Evolutionary conservation across 2,113 vertebrate genomes (phyloP).

Genomic region (Cromileptes altivelis): DNA sequence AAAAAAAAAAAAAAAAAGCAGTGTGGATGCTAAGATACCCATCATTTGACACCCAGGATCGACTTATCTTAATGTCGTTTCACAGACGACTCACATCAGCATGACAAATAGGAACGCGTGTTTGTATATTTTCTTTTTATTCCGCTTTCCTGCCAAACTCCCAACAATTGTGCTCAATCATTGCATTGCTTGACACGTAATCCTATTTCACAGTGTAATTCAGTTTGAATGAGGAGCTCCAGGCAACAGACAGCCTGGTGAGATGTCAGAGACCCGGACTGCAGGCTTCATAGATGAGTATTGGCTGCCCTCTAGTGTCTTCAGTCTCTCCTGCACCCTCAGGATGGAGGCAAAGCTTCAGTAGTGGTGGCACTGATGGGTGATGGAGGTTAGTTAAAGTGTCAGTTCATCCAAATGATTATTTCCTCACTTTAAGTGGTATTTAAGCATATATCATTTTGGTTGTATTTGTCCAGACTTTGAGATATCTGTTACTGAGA

Average conservation of each 20-base stretch:
- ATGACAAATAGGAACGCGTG: constrained; percentile 65
- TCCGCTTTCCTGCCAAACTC: constrained; percentile 67
- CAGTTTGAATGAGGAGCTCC: constrained; percentile 75
- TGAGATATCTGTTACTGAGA: neutral
- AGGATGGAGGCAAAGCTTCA: neutral
- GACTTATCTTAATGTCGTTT: constrained; percentile 70
- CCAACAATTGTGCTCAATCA: constrained; percentile 79
- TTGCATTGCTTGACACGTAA: constrained; percentile 81
- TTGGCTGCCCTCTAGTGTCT: constrained; percentile 75
- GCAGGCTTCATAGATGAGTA: constrained; percentile 13
- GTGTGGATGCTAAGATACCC: constrained; percentile 66
- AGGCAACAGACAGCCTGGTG: constrained; percentile 60
- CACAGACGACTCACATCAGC: constrained; percentile 58
- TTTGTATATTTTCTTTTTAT: constrained; percentile 65
- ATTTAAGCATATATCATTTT: neutral
- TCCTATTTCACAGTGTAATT: constrained; percentile 82
- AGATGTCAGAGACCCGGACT: constrained; percentile 22
- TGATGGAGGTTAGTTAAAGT: neutral
- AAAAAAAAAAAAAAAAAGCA: constrained; percentile 31
- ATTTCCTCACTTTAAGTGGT: too few relatives aligned
- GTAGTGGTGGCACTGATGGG: neutral
- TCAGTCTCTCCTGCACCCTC: neutral
- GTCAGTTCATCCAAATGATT: neutral
- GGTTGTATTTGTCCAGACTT: neutral
- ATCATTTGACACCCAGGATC: constrained; percentile 63